Base-by-base conservation (phyloP, 2,888 invertebrate species). In the Pseudoips prasinana region DNA sequence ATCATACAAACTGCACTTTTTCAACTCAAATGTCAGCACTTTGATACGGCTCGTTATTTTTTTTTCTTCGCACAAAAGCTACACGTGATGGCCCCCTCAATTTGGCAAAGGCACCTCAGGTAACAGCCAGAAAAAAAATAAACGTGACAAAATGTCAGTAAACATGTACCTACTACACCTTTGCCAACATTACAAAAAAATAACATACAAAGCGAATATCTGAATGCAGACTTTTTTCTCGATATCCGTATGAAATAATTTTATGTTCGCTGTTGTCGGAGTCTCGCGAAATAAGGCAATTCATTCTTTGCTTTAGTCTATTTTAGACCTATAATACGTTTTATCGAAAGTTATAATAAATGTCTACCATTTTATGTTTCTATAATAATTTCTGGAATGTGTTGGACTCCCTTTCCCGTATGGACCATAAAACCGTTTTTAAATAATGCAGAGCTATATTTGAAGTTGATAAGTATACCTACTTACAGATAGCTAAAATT, bases 141-240 rank as follows among this genome's bases (percentile, higher is more conserved):
- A 73, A 87, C 87, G 87, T 88, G 87, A 88, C 86, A 86, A 84
- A 87, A 87, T 86, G 86, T 81, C 80, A 71, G 84, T 82, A 87
- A 87, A 87, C 87, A 88, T 77, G 81, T 88, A 86, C 86, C 87
- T 85, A 76, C 68, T 60, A 57, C 57, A 64, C 72, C 68, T 63
- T 68, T 60, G 59, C 69, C 62, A 68, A 65, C 66, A 64, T 57
- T 40, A 52, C 29, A 58, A 59, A 56, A 68, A 67, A 51, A 50
- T n/a, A 39, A 14, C 31, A 25, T 37, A 40, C 46, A 47, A 52
- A 42, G 32, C 31, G 31, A 10, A 19, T 29, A 8, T 20, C 20
- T 41, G 38, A 45, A 58, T 54, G 41, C 37, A 39, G 36, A 14
- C 14, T 48, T 56, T 65, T 49, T 54, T 47, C 39, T 38, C 2